Base-by-base conservation (phyloP, 2,797 vertebrate species). In the Crypturellus tataupa region DNA sequence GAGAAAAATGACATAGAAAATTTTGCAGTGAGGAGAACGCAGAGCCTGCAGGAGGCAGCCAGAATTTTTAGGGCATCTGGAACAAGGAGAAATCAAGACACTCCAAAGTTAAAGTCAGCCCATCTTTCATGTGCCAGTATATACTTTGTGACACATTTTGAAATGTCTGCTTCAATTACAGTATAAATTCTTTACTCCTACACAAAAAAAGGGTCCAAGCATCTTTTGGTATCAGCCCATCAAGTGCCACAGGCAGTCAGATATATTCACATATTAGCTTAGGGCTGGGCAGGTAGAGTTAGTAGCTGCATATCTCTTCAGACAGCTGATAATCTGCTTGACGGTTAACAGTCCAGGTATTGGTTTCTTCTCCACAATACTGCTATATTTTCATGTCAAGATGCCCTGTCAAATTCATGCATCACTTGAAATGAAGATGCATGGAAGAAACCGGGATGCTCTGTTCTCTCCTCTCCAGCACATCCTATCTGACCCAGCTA, bases 1-100 rank as follows among this genome's bases (percentile, higher is more conserved):
- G 78, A 95, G 91, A 91, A 95, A 94, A 95, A 95, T 96, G 89
- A 94, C 94, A 95, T 96, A 95, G 94, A 95, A 96, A 96, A 93
- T 94, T 86, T 87, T 86, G 81, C 75, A 91, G 80, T 68, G 65
- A 93, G 86, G 93, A 65, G 80, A 97, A 89, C 69, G 85, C 65
- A 87, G 87, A 89, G 85, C 87, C 92, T 95, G 80, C 53, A 1
- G 87, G 92, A 95, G 53, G 84, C 56, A 85, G 47, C 80, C 58
- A 70, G 21, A 0, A 25, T 94, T 95, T 96, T 94, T 95, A 94
- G 94, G 95, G 83, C 93, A 96, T 46, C 77, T 0, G 13, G 89
- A 92, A 79, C 77, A 93, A 95, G 89, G 87, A 90, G 89, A 95
- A 88, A 93, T 77, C 64, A 85, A 80, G 37, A 68, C 23, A 85